These are phyloP conservation scores for Leucophenga montana DNA, from an alignment of 2,888 invertebrate species.

Conservation along the genomic window DNA sequence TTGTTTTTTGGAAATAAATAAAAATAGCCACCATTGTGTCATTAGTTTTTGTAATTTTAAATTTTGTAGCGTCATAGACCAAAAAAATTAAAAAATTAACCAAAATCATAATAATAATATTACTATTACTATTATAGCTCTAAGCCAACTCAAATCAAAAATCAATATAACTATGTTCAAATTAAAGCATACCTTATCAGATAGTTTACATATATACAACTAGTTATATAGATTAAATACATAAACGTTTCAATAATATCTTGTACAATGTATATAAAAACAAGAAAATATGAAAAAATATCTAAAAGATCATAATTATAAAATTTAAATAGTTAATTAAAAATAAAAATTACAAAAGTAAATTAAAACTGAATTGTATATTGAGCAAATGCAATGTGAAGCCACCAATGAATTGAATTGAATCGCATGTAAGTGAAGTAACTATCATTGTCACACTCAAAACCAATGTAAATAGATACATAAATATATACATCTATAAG, in stretches of 20 bases:
- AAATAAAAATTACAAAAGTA: slow-evolving; percentile 36
- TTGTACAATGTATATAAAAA: neutral
- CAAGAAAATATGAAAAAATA: neutral
- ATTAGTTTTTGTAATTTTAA: neutral
- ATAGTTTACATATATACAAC: slow-evolving; percentile 39
- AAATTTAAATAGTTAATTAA: slow-evolving; percentile 27
- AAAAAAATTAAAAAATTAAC: neutral
- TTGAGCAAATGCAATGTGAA: slow-evolving; percentile 62
- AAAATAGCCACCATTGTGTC: slow-evolving; percentile 30
- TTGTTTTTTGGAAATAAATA: slow-evolving; percentile 41
- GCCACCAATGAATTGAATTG: slow-evolving; percentile 69
- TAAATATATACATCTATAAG: neutral
- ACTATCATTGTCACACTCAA: slow-evolving; percentile 1
- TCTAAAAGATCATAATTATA: slow-evolving; percentile 24
- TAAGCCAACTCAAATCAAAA: slow-evolving; percentile 15
- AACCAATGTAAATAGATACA: slow-evolving; percentile 11
- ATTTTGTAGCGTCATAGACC: neutral
- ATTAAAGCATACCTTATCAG: slow-evolving; percentile 36
- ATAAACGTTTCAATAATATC: neutral
- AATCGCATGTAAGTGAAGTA: slow-evolving; percentile 59
- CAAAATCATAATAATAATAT: neutral
- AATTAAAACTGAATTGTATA: slow-evolving; percentile 54
- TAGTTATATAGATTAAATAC: slow-evolving; percentile 9
- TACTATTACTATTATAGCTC: neutral
- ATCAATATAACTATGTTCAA: slow-evolving; percentile 35